phyloP scores from a whole-genome alignment of 2,113 vertebrate species.

The mouse (Mus musculus) region DNA sequence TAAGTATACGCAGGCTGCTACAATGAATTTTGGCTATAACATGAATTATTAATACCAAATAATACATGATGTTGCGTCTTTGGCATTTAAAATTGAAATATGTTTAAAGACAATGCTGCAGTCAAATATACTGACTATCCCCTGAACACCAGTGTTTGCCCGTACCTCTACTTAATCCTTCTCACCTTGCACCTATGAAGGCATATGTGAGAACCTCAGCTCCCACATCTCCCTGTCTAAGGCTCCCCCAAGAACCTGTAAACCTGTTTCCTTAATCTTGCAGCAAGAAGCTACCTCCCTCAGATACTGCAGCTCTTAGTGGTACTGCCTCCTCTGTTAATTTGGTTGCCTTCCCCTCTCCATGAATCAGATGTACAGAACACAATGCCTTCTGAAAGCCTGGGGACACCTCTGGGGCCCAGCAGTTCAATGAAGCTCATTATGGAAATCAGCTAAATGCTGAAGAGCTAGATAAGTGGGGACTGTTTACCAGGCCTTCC shows the following conservation, averaged over 20 bases:
- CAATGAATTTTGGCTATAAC: background rate
- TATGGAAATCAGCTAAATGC: constrained; percentile 89
- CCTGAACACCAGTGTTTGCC: background rate
- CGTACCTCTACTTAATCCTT: background rate
- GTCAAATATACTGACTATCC: background rate
- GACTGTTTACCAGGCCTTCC: constrained; percentile 84
- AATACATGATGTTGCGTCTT: background rate
- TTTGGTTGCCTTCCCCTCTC: constrained; percentile 81
- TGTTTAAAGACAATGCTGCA: background rate
- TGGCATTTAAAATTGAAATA: constrained; percentile 37
- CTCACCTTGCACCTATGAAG: background rate
- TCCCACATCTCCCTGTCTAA: background rate
- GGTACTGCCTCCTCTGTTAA: constrained; percentile 74
- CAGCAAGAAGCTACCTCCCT: background rate
- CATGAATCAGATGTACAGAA: constrained; percentile 85
- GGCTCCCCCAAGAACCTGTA: background rate
- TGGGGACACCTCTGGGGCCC: constrained; percentile 85
- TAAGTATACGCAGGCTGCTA: background rate
- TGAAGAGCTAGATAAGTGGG: constrained; percentile 86
- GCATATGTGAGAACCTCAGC: background rate
- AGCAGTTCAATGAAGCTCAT: constrained; percentile 87
- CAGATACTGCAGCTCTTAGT: constrained; percentile 35
- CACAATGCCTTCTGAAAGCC: constrained; percentile 78
- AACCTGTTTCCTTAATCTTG: background rate
- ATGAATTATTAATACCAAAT: background rate